These are phyloP conservation scores for Salvator merianae DNA, from an alignment of 2,113 vertebrate genomes.

Conservation along the genomic window DNA sequence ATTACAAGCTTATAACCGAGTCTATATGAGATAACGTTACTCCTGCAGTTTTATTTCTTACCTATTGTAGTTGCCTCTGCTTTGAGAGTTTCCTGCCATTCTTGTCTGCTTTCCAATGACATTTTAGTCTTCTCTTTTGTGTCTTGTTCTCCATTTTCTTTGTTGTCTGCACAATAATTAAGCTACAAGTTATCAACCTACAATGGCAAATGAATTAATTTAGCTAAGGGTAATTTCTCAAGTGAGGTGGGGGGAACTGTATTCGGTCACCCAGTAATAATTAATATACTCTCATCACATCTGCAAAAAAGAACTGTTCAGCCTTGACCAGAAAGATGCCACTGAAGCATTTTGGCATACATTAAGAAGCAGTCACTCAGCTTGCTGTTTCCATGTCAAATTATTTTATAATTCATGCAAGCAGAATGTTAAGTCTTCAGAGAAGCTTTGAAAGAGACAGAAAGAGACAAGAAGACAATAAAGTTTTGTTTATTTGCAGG, in stretches of 20 bases:
- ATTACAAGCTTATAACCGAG: neutral
- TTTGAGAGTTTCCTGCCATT: neutral
- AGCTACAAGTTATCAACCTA: constrained; percentile 14
- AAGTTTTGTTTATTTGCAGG: constrained; percentile 46
- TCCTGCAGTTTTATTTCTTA: neutral
- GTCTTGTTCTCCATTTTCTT: neutral
- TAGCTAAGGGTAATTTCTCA: constrained; percentile 1
- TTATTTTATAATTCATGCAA: constrained; percentile 55
- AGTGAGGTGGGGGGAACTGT: neutral
- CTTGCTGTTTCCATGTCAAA: constrained; percentile 43
- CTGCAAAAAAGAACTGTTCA: neutral
- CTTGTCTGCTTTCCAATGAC: neutral
- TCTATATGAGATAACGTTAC: neutral
- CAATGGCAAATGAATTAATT: constrained; percentile 15
- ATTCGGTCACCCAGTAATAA: neutral
- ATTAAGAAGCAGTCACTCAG: neutral
- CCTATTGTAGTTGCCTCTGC: neutral
- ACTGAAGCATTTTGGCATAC: constrained; percentile 4
- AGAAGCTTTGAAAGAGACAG: constrained; percentile 36
- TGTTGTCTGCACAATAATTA: neutral
- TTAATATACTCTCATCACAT: neutral
- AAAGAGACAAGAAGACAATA: constrained; percentile 14
- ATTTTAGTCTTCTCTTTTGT: neutral
- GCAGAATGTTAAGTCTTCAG: constrained; percentile 53
- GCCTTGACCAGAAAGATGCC: neutral